Evolutionary conservation across 2,797 vertebrate species (phyloP).

Genomic region (Acanthis flammea): DNA sequence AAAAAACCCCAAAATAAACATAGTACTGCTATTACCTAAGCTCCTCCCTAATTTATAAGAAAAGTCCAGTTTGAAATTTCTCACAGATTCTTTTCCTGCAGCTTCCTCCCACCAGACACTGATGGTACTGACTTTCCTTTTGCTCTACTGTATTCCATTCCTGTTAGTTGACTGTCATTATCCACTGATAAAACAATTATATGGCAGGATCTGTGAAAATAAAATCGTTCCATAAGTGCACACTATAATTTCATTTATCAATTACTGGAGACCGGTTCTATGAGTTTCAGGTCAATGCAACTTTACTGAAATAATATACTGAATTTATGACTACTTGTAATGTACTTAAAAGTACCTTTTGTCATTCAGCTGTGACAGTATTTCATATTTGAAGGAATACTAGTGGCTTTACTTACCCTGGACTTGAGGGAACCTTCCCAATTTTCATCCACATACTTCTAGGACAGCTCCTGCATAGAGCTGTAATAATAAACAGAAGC

Average conservation of each 20-base stretch:
- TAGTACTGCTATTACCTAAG: not conserved
- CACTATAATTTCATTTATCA: not conserved
- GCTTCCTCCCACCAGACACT: not conserved
- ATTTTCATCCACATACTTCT: conserved; percentile 99
- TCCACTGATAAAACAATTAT: not conserved
- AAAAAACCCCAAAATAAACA: not conserved
- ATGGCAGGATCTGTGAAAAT: not conserved
- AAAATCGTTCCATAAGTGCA: not conserved
- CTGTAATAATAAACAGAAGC: conserved; percentile 70
- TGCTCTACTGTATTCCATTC: not conserved
- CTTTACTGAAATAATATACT: not conserved
- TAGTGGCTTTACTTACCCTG: conserved; percentile 83
- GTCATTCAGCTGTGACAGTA: not conserved
- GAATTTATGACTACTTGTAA: not conserved
- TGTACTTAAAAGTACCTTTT: not conserved
- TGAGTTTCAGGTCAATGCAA: not conserved
- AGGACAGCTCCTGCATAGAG: conserved; percentile 95
- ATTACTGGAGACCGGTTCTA: not conserved
- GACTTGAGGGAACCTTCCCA: conserved; percentile 99
- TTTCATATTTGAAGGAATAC: not conserved
- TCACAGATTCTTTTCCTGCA: not conserved
- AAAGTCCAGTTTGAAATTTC: not conserved
- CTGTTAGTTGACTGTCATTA: not conserved
- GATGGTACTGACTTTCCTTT: not conserved
- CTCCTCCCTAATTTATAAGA: not conserved